Conservation (phyloP, 2,888 invertebrate genomes). For the Sceliomorpha sp. region DNA sequence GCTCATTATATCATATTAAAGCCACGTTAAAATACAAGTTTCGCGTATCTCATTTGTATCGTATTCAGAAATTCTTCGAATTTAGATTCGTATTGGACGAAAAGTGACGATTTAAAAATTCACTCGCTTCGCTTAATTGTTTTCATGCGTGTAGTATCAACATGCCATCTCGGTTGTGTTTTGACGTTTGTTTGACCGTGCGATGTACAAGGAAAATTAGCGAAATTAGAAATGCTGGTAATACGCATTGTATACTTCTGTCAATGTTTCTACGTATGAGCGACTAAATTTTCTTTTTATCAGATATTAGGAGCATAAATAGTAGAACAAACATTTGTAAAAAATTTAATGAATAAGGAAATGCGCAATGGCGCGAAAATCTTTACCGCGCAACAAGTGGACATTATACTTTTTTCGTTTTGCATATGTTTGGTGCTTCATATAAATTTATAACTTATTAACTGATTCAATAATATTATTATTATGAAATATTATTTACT, state of each 20-base stretch:
- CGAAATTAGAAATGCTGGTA: no score
- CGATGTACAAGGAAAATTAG: no score
- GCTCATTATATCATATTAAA: no score
- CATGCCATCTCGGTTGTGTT: neutral
- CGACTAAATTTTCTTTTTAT: no score
- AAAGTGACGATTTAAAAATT: neutral
- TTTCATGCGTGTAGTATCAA: neutral
- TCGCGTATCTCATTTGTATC: neutral
- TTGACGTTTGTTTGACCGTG: conserved; percentile 6
- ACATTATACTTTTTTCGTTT: conserved; percentile 13
- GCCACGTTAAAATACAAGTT: neutral
- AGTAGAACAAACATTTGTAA: neutral
- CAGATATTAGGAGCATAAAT: no score
- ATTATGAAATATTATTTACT: no score
- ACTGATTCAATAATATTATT: no score
- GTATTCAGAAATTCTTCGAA: neutral
- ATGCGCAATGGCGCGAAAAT: conserved; percentile 58
- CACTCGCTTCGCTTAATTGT: neutral
- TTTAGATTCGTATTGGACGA: no score
- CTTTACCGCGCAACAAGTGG: conserved; percentile 56
- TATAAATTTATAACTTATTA: no score
- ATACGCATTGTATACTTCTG: no score
- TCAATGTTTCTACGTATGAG: no score
- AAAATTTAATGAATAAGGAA: neutral
- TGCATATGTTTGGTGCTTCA: neutral